These are phyloP conservation scores for Cydia pomonella DNA, from an alignment of 1,140 invertebrate species.

Conservation along the genomic window DNA sequence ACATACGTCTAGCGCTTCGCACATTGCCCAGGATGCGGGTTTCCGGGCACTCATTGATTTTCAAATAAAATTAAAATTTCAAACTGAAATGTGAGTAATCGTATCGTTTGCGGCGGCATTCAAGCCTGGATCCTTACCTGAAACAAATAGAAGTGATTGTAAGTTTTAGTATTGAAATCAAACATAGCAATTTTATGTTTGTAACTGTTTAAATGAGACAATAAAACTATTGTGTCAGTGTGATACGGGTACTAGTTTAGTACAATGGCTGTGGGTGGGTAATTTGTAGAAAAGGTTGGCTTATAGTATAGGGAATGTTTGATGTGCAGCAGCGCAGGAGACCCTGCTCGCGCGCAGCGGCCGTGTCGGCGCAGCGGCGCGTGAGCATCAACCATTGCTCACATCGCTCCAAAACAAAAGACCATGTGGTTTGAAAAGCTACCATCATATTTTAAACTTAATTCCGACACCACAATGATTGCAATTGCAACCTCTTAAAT, in stretches of 20 bases:
- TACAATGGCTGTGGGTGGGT: conserved; percentile 42
- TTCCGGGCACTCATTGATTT: conserved; percentile 1
- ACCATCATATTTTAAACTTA: background rate
- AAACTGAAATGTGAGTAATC: background rate
- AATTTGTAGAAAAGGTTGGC: conserved; percentile 40
- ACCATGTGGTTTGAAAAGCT: background rate
- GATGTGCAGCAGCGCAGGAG: conserved; percentile 1
- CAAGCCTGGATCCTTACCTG: conserved; percentile 42
- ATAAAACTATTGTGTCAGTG: conserved; percentile 25
- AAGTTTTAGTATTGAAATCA: background rate
- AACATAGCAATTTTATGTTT: background rate
- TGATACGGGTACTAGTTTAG: conserved; percentile 44
- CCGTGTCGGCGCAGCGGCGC: conserved; percentile 43
- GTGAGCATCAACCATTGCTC: conserved; percentile 36
- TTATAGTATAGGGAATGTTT: conserved; percentile 36
- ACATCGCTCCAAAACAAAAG: conserved; percentile 11
- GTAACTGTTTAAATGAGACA: conserved; percentile 24
- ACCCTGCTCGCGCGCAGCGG: conserved; percentile 37
- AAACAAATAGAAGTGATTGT: conserved; percentile 41
- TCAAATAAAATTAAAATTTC: background rate
- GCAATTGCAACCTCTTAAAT: background rate
- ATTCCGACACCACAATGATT: background rate
- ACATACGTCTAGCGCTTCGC: background rate
- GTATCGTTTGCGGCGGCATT: background rate
- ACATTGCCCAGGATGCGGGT: conserved; percentile 15